phyloP scores from a whole-genome alignment of 2,113 vertebrate species.

The human region DNA sequence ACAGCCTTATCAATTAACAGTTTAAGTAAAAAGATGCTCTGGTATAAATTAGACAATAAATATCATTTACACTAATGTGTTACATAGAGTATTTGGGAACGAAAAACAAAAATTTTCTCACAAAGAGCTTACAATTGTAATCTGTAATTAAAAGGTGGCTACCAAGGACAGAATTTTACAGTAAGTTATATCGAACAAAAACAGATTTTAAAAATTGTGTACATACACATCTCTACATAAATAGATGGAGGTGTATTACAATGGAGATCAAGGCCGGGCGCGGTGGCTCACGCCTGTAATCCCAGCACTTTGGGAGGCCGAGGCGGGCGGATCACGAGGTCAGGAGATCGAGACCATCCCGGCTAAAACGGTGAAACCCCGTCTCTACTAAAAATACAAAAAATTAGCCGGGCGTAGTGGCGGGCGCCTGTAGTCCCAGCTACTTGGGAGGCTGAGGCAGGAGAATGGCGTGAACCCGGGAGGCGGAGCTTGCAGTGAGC shows the following conservation, averaged over 20 bases:
- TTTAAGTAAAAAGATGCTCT: background rate
- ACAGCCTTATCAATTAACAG: background rate
- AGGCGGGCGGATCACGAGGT: no score
- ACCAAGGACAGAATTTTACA: background rate
- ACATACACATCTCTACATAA: background rate
- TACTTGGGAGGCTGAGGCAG: no score
- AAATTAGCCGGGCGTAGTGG: no score
- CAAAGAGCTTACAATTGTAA: background rate
- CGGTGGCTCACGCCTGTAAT: no score
- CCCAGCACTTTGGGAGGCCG: no score
- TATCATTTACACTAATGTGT: background rate
- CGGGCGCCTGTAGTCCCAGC: no score
- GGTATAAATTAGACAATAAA: background rate
- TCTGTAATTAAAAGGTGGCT: background rate
- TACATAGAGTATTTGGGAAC: background rate
- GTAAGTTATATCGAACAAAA: background rate
- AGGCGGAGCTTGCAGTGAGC: no score
- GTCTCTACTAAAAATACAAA: no score
- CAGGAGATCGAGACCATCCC: no score
- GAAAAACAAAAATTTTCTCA: background rate
- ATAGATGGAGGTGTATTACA: background rate
- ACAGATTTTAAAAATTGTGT: background rate
- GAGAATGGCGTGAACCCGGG: no score
- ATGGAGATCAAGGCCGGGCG: background rate
- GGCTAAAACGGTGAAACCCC: no score